Conservation (phyloP, 2,888 invertebrate genomes). For the Drosophila koepferae region DNA sequence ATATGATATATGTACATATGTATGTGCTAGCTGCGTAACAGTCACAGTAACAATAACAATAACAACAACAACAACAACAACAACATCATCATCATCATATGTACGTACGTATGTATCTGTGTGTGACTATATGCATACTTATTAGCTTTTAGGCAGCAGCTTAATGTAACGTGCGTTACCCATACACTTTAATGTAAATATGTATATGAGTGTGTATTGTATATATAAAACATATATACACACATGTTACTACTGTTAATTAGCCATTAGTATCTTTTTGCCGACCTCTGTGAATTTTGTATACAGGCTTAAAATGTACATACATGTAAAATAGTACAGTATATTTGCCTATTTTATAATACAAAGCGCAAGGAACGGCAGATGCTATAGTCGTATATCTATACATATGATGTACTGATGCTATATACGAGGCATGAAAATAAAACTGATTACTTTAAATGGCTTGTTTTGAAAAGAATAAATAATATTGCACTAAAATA, state of each 20-base stretch:
- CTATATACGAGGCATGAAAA: background rate
- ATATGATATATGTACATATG: background rate
- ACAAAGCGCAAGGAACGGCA: conserved; percentile 18
- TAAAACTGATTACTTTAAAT: conserved; percentile 37
- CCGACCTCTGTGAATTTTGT: conserved; percentile 1
- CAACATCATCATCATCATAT: too few relatives aligned
- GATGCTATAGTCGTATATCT: background rate
- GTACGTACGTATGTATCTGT: background rate
- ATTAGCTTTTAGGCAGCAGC: background rate
- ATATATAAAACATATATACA: too few relatives aligned
- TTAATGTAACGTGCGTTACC: background rate
- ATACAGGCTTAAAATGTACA: conserved; percentile 21
- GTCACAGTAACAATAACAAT: background rate
- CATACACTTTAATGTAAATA: too few relatives aligned
- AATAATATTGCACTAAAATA: conserved; percentile 29
- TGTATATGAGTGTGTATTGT: background rate
- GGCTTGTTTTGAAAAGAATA: conserved; percentile 56
- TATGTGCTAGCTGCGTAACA: background rate
- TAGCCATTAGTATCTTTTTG: conserved; percentile 1
- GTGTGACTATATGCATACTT: background rate
- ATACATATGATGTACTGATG: background rate
- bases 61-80: background rate
- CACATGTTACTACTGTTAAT: background rate
- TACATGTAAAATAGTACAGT: background rate
- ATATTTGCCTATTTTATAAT: conserved; percentile 34